Evolutionary conservation across 2,797 vertebrate species (phyloP), one percentile per base, ranked within the genome.

Genomic region (Natrix natrix): DNA sequence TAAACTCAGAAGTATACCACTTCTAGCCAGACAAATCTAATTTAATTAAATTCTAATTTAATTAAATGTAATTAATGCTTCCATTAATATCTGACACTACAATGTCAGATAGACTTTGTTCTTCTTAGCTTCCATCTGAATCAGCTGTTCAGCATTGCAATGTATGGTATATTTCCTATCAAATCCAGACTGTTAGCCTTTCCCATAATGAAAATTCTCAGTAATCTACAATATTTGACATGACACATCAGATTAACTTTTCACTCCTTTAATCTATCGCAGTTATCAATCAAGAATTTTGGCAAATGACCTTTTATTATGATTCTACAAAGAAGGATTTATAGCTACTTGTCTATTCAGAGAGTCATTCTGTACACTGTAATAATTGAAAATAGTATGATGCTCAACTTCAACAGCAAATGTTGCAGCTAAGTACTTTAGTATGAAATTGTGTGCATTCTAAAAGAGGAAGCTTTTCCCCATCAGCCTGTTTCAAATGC

Each of bases 101-200:
- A 94, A 61, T 1, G 86, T 88, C 69, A 74, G 93, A 95, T 93
- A 86, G 69, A 83, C 56, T 94, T 95, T 90, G 54, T 69, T 86
- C 87, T 94, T 94, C 95, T 95, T 95, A 95, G 87, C 78, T 88
- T 52, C 55, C 74, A 91, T 88, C 92, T 55, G 90, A 93, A 94
- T 95, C 26, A 94, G 95, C 83, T 4, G 95, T 91, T 94, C 93
- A 95, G 88, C 94, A 93, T 92, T 69, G 92, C 88, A 93, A 87
- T 91, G 83, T 87, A 60, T 86, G 55, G 55, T 95, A 78, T 83
- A n/a, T 91, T 91, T 91, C 94, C 94, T 92, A 74, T 4, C 57
- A 90, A 26, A 93, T 88, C 52, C 32, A 94, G 69, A 88, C 22
- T 94, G 95, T 56, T 87, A 90, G 86, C 92, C 88, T 93, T 96